Conservation (phyloP, 1,140 invertebrate genomes). For the Caerostris darwini region DNA sequence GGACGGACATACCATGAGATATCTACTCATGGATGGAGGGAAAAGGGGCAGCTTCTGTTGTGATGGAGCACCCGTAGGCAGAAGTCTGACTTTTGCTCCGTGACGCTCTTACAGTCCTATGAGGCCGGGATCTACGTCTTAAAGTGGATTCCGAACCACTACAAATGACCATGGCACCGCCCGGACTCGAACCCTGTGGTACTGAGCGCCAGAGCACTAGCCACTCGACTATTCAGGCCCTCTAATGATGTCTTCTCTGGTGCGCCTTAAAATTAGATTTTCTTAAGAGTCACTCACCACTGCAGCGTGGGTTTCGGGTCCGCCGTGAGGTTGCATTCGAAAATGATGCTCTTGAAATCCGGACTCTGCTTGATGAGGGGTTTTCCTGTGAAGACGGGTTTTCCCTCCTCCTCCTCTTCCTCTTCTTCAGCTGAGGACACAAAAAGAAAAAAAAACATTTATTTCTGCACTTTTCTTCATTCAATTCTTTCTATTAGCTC, state of each 20-base stretch:
- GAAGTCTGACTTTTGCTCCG: no score
- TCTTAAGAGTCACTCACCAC: constrained; percentile 87
- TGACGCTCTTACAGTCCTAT: no score
- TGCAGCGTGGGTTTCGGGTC: constrained; percentile 94
- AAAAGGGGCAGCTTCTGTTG: no score
- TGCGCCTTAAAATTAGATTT: background rate
- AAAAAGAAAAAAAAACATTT: constrained; percentile 23
- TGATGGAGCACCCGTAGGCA: no score
- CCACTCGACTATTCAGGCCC: no score
- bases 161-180: no score
- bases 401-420: constrained; percentile 88
- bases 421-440: constrained; percentile 78
- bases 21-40: no score
- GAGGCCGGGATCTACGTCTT: no score
- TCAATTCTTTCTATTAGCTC: no score
- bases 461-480: background rate
- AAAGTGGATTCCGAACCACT: no score
- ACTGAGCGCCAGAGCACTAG: no score
- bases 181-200: background rate
- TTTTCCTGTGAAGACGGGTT: constrained; percentile 97
- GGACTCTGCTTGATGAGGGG: constrained; percentile 97
- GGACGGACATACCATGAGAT: no score
- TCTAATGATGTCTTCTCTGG: background rate
- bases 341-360: constrained; percentile 94
- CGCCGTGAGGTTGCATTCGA: constrained; percentile 97